A percentile compares a stretch with the other conserved stretches of the same genome.
These are phyloP conservation scores for Ennomos quercinarius DNA, from an alignment of 2,888 invertebrate species.

Conservation along the genomic window DNA sequence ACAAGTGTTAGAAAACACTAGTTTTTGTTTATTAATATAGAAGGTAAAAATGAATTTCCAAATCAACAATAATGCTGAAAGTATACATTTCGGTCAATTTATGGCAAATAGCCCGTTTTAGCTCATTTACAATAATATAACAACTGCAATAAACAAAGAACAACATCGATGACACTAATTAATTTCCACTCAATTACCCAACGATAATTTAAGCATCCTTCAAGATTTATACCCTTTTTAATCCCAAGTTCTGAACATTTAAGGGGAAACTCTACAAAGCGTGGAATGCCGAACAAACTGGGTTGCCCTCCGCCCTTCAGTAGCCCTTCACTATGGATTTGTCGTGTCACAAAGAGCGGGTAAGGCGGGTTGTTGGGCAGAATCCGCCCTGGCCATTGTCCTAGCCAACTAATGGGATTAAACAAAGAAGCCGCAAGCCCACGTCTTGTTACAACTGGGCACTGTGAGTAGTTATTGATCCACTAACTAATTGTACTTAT, in stretches of 20 bases:
- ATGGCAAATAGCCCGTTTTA: too few relatives aligned
- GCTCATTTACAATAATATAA: too few relatives aligned
- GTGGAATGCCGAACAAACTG: constrained; percentile 18
- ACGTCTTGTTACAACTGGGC: constrained; percentile 1
- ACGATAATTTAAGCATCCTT: constrained; percentile 4
- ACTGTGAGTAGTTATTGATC: constrained; percentile 5
- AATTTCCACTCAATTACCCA: constrained; percentile 7
- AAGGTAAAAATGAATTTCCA: too few relatives aligned
- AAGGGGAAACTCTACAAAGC: constrained; percentile 14
- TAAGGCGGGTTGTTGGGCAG: constrained; percentile 8
- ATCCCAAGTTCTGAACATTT: constrained; percentile 8
- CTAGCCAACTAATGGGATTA: constrained; percentile 19
- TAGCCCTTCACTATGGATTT: constrained; percentile 5
- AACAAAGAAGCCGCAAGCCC: constrained; percentile 11
- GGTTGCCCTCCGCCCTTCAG: not conserved
- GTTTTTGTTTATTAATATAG: too few relatives aligned
- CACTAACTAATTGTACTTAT: too few relatives aligned
- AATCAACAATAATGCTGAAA: too few relatives aligned
- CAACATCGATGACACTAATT: constrained; percentile 6
- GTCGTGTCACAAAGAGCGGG: constrained; percentile 18
- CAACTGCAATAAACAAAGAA: not conserved
- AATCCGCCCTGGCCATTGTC: constrained; percentile 11
- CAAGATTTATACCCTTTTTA: constrained; percentile 21
- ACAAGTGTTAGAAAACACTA: too few relatives aligned
- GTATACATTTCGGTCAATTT: too few relatives aligned